phyloP scores from a whole-genome alignment of 2,797 vertebrate species.

The Melanotaenia trifasciata region DNA sequence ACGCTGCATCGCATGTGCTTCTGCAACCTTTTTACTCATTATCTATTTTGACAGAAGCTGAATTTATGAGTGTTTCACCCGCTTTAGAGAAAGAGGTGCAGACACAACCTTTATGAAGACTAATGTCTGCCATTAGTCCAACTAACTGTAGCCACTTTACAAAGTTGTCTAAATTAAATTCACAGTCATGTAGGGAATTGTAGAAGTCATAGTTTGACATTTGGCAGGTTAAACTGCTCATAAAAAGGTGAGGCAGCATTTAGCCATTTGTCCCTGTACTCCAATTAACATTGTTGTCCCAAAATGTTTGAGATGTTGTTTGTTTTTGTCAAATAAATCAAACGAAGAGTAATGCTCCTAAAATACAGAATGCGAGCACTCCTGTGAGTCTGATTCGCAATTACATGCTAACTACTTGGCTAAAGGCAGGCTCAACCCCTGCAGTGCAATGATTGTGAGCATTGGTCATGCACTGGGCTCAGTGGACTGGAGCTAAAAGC shows the following conservation, averaged over 20 bases:
- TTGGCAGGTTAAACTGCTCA: slow-evolving; percentile 32
- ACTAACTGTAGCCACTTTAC: slow-evolving; percentile 52
- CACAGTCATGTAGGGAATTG: slow-evolving; percentile 3
- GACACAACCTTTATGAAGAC: slow-evolving; percentile 45
- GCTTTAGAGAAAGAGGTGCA: slow-evolving; percentile 10
- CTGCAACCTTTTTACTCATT: slow-evolving; percentile 24
- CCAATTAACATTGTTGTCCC: slow-evolving; percentile 28
- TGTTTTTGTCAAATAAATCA: slow-evolving; percentile 7
- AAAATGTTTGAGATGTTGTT: slow-evolving; percentile 9
- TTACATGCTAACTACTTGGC: slow-evolving; percentile 59
- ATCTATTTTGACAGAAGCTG: slow-evolving; percentile 27
- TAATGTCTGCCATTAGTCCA: slow-evolving; percentile 58
- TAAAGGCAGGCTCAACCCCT: slow-evolving; percentile 34
- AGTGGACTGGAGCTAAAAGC: slow-evolving; percentile 66
- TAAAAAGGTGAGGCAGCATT: slow-evolving; percentile 4
- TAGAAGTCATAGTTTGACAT: slow-evolving; percentile 37
- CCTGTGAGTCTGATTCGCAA: slow-evolving; percentile 35
- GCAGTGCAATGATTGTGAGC: slow-evolving; percentile 56
- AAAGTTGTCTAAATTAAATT: slow-evolving; percentile 36
- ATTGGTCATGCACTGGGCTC: slow-evolving; percentile 57
- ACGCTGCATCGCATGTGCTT: neutral
- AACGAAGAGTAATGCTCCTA: slow-evolving; percentile 11
- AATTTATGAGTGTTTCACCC: slow-evolving; percentile 22
- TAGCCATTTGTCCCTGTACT: slow-evolving; percentile 17
- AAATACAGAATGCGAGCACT: neutral